Base-by-base conservation (phyloP, 92 coral and sea anemone genomes). In the Zoanthus gigantus region DNA sequence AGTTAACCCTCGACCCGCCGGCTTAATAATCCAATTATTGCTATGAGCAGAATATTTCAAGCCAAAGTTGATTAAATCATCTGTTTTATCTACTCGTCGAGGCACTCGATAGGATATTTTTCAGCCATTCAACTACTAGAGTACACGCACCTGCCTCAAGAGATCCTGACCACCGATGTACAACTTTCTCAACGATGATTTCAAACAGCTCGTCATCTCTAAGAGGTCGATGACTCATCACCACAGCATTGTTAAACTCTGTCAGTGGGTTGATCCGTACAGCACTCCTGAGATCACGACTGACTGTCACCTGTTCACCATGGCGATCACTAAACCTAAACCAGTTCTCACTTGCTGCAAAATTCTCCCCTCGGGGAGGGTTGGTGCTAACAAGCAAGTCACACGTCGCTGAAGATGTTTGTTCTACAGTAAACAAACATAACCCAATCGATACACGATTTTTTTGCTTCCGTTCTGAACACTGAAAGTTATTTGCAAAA, bases 241-340 rank as follows among this genome's bases (percentile, higher is more conserved):
- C 97, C 15, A 97, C 90, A 2, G 99, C 99, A 79, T 97, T 94
- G 79, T 97, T 97, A 72, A 97, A 97, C 85, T 97, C 99, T 28
- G 96, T 92, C 58, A 97, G 78, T 4, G 99, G 98, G 58, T 95
- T 97, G 60, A 97, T 89, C 67, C 99, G 73, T 9, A 96, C 83
- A 8, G 99, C 99, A 31, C 94, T 92, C 61, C 98, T 93, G 52
- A 93, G 77, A 71, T 95, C 95, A 8, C 91, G 96, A 72, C 94
- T 97, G 42, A 97, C 89, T 23, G 95, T 96, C 7, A 97, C 98
- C 77, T 95, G 94, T 14, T 94, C 93, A 1, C 99, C 99, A 82
- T 97, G 99, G 79, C 32, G 85, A 17, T 88, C 89, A 81, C 98
- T 92, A 56, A 97, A 92, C 30, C 94, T 90, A 71, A 91, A 91